Base-by-base conservation (phyloP, 92 coral and sea anemone species). In the Blastomussa wellsi region DNA sequence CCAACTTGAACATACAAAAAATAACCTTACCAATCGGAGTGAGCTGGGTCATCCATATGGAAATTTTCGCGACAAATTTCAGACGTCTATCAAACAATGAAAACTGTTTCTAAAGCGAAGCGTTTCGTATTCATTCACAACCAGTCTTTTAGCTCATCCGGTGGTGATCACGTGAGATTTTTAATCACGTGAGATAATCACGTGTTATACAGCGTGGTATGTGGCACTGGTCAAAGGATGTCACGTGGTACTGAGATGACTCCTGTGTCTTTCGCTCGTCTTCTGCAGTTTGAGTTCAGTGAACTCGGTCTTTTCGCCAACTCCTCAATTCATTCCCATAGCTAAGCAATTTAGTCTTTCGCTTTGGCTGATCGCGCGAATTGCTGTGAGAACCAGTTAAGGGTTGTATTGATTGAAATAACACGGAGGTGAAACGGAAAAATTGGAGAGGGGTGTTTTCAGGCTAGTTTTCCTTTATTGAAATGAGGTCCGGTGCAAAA, bases 351-450 rank as follows among this genome's bases (percentile, higher is more conserved):
- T 72, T 15, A 77, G 52, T 92, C 95, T 75, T 95, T 95, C 32
- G 98, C 90, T 80, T 95, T 95, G 71, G 92, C 97, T 70, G 98
- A 95, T n/a, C 98, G 91, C n/a, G 98, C 97, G 82, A 88, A 95
- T 93, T 95, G 98, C 98, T 95, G 60, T n/a, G 41, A 57, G 16
- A 47, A 55, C 16, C 49, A 68, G 86, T 90, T 80, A 92, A 90
- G 93, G 93, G 89, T 69, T 8, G 44, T 24, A 42, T 41, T 33
- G 44, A 68, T 42, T 12, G 41, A 37, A 49, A 1, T 0, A 31
- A 24, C 28, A 35, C 16, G 24, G 26, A 1, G 5, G 17, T 53
- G 37, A 59, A n/a, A 22, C 19, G 29, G 13, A 37, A 70, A 4
- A 2, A 38, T 72, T 39, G 44, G 44, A 7, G 44, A 7, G 44